Base-by-base conservation (phyloP, 1,140 invertebrate genomes). In the Hylaeus volcanicus region DNA sequence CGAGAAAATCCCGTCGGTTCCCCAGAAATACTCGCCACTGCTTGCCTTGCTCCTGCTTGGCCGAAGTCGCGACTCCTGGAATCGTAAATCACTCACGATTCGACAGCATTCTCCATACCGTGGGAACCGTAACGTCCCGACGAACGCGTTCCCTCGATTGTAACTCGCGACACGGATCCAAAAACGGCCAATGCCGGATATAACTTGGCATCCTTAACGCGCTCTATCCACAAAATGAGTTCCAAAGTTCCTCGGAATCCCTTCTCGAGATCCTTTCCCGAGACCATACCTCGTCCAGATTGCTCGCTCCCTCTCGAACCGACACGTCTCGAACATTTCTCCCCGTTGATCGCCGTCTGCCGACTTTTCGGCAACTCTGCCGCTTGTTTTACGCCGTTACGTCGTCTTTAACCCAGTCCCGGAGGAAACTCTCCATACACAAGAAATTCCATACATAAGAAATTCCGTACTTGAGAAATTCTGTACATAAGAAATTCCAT, bases 211-310 rank as follows among this genome's bases (percentile, higher is more conserved):
- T 74, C 63, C 39, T 79, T 64, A 58, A 69, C 48, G 68, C 64
- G 41, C 63, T 68, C 53, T 74, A 61, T 79, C 66, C 43, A 64
- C 37, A 12, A 51, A 85, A 86, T 71, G 68, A 83, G 85, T 73
- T 85, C 60, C 43, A 45, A 76, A 84, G 64, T 84, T 69, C 51
- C 61, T n/a, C 9, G 48, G 26, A 58, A 66, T 60, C 48, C 51
- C 63, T 58, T 84, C 72, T 58, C 61, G 55, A 51, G 37, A n/a
- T 48, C n/a, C 11, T 60, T 43, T 72, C 41, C 39, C 41, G 39
- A 60, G 43, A 26, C 26, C 26, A 0, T 26, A 26, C 26, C 26
- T 26, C 26, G 26, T 26, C 26, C 26, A 0, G 26, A 26, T 26
- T 26, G 26, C 26, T 26, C 26, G 26, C 0, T 26, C 26, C 26